Conservation (phyloP, 2,797 vertebrate genomes). For the Apogon talboti region DNA sequence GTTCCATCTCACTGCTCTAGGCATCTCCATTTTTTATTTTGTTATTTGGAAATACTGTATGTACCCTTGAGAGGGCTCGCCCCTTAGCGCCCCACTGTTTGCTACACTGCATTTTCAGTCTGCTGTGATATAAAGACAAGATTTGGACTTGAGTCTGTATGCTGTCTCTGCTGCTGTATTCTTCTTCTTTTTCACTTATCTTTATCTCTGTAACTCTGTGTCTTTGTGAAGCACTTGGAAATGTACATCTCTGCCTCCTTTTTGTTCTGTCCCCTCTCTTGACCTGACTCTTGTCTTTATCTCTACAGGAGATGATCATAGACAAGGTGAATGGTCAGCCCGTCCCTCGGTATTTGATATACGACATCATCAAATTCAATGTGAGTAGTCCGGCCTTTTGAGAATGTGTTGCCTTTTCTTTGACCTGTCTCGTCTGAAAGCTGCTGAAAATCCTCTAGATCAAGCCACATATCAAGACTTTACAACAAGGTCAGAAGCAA, state of each 20-base stretch:
- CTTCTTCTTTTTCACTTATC: neutral
- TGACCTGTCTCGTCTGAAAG: slow-evolving; percentile 17
- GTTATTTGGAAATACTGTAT: slow-evolving; percentile 14
- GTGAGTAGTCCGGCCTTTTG: slow-evolving; percentile 86
- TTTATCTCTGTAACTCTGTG: neutral
- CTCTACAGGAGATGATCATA: slow-evolving; percentile 96
- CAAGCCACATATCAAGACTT: neutral
- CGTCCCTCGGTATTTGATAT: slow-evolving; percentile 97
- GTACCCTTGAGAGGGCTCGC: slow-evolving; percentile 38
- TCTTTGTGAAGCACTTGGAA: neutral
- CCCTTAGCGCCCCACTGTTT: slow-evolving; percentile 16
- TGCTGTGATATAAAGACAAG: slow-evolving; percentile 5
- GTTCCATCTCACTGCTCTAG: slow-evolving; percentile 37
- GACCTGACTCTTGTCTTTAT: slow-evolving; percentile 56
- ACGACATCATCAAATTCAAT: slow-evolving; percentile 98
- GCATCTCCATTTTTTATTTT: slow-evolving; percentile 36
- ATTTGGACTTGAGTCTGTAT: slow-evolving; percentile 1
- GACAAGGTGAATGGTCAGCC: slow-evolving; percentile 97
- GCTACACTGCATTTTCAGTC: slow-evolving; percentile 20
- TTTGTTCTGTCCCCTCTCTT: neutral
- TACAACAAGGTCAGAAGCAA: no score
- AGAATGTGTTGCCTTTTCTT: slow-evolving; percentile 17
- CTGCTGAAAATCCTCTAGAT: slow-evolving; percentile 15
- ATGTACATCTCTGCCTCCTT: neutral
- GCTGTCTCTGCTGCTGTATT: neutral